Evolutionary conservation across 2,797 vertebrate genomes (phyloP).

Genomic region (Myripristis murdjan): DNA sequence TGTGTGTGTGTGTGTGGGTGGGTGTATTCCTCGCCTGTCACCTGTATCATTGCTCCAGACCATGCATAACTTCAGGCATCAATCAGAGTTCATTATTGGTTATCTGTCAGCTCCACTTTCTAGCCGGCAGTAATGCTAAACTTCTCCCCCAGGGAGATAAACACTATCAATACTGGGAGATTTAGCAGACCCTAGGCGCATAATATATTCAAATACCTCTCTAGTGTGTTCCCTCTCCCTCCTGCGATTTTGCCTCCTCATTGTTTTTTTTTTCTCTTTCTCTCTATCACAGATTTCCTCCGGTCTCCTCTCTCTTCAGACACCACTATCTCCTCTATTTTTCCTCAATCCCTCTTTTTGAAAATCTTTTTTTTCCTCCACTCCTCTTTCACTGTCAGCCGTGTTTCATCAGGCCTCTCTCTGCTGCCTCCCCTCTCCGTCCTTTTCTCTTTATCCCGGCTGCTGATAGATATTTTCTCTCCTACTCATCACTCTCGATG

Average conservation of each 20-base stretch:
- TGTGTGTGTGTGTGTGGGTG: constrained; percentile 8
- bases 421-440: constrained; percentile 18
- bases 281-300: constrained; percentile 8
- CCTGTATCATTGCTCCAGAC: constrained; percentile 25
- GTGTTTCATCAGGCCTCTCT: neutral
- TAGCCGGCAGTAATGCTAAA: constrained; percentile 50
- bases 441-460: constrained; percentile 12
- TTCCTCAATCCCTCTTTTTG: neutral
- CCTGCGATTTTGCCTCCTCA: constrained; percentile 6
- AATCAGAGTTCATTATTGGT: constrained; percentile 64
- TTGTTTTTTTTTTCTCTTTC: neutral
- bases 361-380: neutral
- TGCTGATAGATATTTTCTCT: constrained; percentile 39
- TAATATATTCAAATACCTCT: constrained; percentile 59
- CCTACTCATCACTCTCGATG: constrained; percentile 39
- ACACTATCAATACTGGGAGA: constrained; percentile 53
- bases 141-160: constrained; percentile 57
- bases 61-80: constrained; percentile 44
- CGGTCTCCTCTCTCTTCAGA: neutral
- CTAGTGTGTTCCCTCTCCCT: constrained; percentile 18
- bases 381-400: neutral
- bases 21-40: constrained; percentile 30
- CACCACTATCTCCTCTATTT: constrained; percentile 15
- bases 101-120: constrained; percentile 60
- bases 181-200: constrained; percentile 39